These are phyloP conservation scores for Sicus ferrugineus DNA, from an alignment of 2,888 invertebrate species.

Conservation along the genomic window DNA sequence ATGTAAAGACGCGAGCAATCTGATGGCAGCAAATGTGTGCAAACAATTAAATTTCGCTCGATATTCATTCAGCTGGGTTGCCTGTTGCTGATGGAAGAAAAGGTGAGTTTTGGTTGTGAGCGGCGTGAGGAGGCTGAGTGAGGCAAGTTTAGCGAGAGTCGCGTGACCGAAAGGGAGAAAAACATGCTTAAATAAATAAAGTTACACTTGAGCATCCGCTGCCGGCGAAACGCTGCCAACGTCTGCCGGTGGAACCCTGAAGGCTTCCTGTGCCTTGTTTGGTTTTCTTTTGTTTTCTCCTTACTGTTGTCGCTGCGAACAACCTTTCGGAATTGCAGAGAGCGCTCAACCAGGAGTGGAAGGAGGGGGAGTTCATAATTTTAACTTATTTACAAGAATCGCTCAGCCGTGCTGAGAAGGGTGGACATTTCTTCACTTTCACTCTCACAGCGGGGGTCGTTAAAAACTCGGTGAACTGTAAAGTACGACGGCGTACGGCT, in stretches of 20 bases:
- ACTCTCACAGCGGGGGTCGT: neutral
- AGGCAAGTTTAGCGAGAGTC: neutral
- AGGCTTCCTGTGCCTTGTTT: neutral
- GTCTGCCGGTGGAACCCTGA: conserved; percentile 18
- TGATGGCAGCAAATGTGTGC: conserved; percentile 26
- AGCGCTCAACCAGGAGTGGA: neutral
- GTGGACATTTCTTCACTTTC: neutral
- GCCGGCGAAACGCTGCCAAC: conserved; percentile 22
- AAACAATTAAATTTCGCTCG: conserved; percentile 30
- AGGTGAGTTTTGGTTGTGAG: neutral
- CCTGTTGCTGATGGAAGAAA: neutral
- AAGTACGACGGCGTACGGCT: too few relatives aligned
- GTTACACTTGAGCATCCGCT: conserved; percentile 25
- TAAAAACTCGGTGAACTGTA: too few relatives aligned
- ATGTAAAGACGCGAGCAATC: conserved; percentile 25
- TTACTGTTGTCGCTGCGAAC: neutral
- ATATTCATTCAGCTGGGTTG: conserved; percentile 21
- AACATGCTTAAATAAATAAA: conserved; percentile 30
- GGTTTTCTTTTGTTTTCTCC: neutral
- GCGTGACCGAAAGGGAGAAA: too few relatives aligned
- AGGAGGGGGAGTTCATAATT: neutral
- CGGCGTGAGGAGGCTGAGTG: neutral
- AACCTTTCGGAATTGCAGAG: conserved; percentile 20
- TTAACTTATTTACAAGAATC: neutral
- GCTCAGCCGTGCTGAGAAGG: neutral